A percentile compares a stretch with the other conserved stretches of the same genome.
Conservation (phyloP, 2,797 vertebrate species). For the Rhincodon typus region DNA sequence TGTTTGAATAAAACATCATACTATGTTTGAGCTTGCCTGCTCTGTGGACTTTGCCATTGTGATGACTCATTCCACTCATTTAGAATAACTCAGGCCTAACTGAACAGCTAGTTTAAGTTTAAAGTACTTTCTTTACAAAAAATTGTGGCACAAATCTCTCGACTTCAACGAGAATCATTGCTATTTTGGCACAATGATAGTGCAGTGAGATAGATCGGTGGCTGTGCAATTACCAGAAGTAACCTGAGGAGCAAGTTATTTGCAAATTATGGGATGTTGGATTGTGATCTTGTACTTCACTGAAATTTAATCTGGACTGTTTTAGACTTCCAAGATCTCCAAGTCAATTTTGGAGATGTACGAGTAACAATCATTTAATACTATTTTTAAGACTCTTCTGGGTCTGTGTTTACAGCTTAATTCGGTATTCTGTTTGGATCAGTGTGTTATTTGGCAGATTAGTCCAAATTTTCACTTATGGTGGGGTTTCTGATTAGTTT, state of each 20-base stretch:
- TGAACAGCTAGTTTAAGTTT: background rate
- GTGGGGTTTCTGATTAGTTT: background rate
- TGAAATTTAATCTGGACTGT: background rate
- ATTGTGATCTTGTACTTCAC: background rate
- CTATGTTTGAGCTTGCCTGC: background rate
- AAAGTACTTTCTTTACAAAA: background rate
- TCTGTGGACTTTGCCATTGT: background rate
- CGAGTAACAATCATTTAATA: background rate
- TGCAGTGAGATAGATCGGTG: background rate
- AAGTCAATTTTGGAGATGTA: background rate
- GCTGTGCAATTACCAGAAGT: background rate
- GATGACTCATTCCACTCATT: background rate
- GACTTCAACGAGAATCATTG: background rate
- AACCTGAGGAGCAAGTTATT: background rate
- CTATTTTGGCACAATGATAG: background rate
- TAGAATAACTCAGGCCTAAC: background rate
- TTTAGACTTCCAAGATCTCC: background rate
- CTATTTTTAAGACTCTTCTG: background rate
- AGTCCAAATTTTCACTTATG: background rate
- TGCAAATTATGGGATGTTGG: background rate
- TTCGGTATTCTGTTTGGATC: too few species aligned
- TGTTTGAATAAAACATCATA: background rate
- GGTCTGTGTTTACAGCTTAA: background rate
- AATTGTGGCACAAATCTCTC: background rate
- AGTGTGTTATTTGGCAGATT: background rate